Evolutionary conservation across 1,140 invertebrate species (phyloP).

Genomic region (Chionoecetes opilio): DNA sequence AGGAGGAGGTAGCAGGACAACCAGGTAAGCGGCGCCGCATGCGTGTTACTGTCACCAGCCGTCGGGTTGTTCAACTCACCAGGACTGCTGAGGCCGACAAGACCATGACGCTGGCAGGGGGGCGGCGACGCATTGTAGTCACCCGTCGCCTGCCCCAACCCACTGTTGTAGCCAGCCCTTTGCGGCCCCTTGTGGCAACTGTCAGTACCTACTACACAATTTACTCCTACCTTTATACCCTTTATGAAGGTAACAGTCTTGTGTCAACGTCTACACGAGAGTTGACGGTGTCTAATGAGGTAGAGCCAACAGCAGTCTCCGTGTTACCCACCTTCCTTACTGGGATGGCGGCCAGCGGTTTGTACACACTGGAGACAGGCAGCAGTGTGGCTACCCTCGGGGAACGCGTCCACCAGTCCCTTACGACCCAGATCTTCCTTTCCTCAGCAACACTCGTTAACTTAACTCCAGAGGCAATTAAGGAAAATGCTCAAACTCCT

Average conservation of each 20-base stretch:
- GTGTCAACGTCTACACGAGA: slow-evolving; percentile 80
- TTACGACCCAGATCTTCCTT: slow-evolving; percentile 83
- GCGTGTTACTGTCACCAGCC: slow-evolving; percentile 82
- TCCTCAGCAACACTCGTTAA: slow-evolving; percentile 82
- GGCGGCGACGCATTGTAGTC: slow-evolving; percentile 63
- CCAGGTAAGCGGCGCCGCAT: slow-evolving; percentile 43
- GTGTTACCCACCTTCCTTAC: slow-evolving; percentile 79
- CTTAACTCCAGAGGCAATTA: slow-evolving; percentile 80
- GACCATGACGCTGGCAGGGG: slow-evolving; percentile 61
- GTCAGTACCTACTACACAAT: slow-evolving; percentile 81
- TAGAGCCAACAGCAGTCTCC: slow-evolving; percentile 79
- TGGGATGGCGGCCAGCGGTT: slow-evolving; percentile 81
- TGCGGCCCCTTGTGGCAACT: slow-evolving; percentile 68
- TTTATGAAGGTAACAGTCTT: slow-evolving; percentile 68
- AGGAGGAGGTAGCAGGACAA: slow-evolving; percentile 80
- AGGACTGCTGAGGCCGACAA: slow-evolving; percentile 52
- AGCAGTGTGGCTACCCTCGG: slow-evolving; percentile 82
- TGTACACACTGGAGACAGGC: slow-evolving; percentile 81
- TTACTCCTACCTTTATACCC: slow-evolving; percentile 82
- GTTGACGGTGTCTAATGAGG: slow-evolving; percentile 81
- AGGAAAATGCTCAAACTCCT: slow-evolving; percentile 39
- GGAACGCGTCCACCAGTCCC: slow-evolving; percentile 81
- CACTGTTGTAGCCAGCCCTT: slow-evolving; percentile 61
- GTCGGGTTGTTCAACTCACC: slow-evolving; percentile 81
- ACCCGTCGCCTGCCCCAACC: slow-evolving; percentile 64